Conservation (phyloP, 2,797 vertebrate genomes). For the Australoheros facetus region DNA sequence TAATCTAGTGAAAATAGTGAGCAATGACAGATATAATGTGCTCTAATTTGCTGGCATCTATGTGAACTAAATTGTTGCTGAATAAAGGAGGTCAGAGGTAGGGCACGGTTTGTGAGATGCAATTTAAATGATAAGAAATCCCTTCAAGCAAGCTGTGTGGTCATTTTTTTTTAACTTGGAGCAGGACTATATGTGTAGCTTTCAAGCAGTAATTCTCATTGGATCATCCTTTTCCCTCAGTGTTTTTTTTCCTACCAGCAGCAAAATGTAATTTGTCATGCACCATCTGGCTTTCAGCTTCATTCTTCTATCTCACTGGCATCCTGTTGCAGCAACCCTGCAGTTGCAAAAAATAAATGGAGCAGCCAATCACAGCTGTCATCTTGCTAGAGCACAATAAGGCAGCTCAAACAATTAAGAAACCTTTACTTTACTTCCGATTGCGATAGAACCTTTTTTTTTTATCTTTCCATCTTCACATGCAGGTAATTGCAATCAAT, state of each 20-base stretch:
- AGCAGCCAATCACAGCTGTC: constrained; percentile 45
- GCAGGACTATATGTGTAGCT: not conserved
- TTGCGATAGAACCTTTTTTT: not conserved
- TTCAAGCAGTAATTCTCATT: not conserved
- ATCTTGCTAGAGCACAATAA: not conserved
- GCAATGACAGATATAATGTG: not conserved
- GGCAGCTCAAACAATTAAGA: not conserved
- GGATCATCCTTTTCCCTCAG: not conserved
- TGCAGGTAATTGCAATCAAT: not conserved
- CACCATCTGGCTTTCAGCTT: constrained; percentile 45
- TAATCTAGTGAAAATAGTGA: not conserved
- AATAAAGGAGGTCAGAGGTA: not conserved
- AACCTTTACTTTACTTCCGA: not conserved
- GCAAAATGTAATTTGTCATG: constrained; percentile 43
- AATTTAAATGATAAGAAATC: not conserved
- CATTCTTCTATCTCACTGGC: constrained; percentile 16
- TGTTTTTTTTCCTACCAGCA: not conserved
- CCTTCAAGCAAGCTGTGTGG: not conserved
- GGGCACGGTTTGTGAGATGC: not conserved
- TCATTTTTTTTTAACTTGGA: not conserved
- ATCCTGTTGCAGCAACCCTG: constrained; percentile 24
- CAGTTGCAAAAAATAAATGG: constrained; percentile 56
- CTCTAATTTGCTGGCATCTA: not conserved
- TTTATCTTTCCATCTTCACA: not conserved
- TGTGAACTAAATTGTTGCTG: not conserved